Evolutionary conservation across 2,113 vertebrate species (phyloP), one percentile per base, ranked within the genome.

Genomic region (Brienomyrus longianalis): DNA sequence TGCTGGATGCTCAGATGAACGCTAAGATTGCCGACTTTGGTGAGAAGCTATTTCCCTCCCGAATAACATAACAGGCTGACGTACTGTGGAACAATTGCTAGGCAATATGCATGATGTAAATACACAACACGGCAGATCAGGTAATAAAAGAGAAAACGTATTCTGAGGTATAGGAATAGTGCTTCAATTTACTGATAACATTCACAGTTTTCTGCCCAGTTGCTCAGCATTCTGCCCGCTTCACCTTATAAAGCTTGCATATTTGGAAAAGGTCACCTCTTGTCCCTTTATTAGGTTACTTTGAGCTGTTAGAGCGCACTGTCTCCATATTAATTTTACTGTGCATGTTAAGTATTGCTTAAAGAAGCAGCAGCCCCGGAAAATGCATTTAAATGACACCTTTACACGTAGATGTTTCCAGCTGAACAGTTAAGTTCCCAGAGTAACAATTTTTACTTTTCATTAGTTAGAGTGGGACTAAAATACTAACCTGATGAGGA

Each of bases 11-110:
- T 23, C 97, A 99, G 90, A 99, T 99, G 98, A 99, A 99, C 91
- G 98, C 98, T 85, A 99, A 99, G 95, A 99, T 99, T 89, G 98
- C 98, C 51, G 98, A 99, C 92, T 99, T 99, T 39, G 98, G 98
- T 98, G 94, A 95, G 97, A 84, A 52, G 51, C 85, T 19, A 3
- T 31, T 13, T 87, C 85, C 51, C 27, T n/a, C n/a, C 85, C 31
- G 5, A 27, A 52, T 54, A 54, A 56, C 8, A 87, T 15, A 19
- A 39, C n/a, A 17, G 50, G 13, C 51, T 56, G 50, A 45, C 9
- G 27, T 62, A 62, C n/a, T 62, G 23, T 66, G n/a, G 27, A 66
- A 13, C n/a, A 27, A 4, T 66, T 66, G 9, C n/a, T 70, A 31
- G n/a, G n/a, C 27, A 31, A 70, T 27, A 70, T 70, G 62, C 10